phyloP scores from a whole-genome alignment of 2,113 vertebrate genomes.

The Scartelaos histophorus region DNA sequence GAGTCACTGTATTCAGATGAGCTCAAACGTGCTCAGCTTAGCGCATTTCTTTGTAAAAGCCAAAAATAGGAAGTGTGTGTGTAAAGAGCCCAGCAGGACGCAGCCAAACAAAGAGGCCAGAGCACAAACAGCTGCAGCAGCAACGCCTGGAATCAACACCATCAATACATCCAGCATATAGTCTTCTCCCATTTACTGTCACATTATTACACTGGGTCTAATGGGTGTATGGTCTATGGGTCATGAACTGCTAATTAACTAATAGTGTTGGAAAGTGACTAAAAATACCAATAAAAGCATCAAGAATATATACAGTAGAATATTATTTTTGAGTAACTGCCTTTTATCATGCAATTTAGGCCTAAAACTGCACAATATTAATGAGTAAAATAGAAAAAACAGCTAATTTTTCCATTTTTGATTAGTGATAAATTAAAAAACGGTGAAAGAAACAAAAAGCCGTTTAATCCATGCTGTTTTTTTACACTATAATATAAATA shows the following conservation, averaged over 20 bases:
- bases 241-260: neutral
- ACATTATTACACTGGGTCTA: neutral
- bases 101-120: conserved; percentile 50
- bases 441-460: too few species aligned
- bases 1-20: neutral
- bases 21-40: neutral
- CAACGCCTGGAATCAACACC: neutral
- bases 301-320: too few species aligned
- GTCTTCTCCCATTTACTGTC: neutral
- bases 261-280: too few species aligned
- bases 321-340: too few species aligned
- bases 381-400: too few species aligned
- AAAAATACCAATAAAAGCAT: too few species aligned
- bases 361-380: too few species aligned
- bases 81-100: conserved; percentile 73
- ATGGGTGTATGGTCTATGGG: neutral
- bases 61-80: conserved; percentile 58
- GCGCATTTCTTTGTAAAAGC: conserved; percentile 63
- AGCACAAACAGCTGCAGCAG: conserved; percentile 13
- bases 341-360: too few species aligned
- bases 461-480: too few species aligned
- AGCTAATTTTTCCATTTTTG: too few species aligned
- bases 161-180: neutral
- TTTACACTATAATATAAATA: too few species aligned
- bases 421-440: too few species aligned